Evolutionary conservation across 1,140 invertebrate species (phyloP), one percentile per base, ranked within the genome.

Genomic region (Teleogryllus occipitalis): DNA sequence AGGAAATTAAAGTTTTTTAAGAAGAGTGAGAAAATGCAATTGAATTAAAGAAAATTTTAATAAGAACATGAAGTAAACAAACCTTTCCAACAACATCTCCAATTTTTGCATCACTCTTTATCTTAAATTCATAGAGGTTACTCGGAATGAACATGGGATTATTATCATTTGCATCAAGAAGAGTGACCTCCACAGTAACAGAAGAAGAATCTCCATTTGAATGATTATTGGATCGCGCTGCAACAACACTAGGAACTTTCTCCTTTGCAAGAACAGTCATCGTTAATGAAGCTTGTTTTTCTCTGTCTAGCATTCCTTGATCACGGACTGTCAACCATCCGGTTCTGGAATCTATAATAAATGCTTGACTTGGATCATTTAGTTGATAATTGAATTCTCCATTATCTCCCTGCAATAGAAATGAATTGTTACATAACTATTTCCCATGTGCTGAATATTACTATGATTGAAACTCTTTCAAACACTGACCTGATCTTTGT

Each of bases 291-390:
- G 90, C 86, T 46, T 92, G 89, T 81, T 89, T 89, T 84, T 97
- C 95, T 47, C 95, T 88, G 83, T 97, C 95, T 74, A 96, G 85
- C 54, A 94, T 87, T 7, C 89, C 91, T 85, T 96, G 91, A 83
- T 93, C 93, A 54, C 91, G 89, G 18, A 97, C 95, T 3, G 94
- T 96, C 7, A 97, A 88, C 94, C 95, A 96, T 0, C 95, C 95
- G 8, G 90, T 91, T 79, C 90, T 86, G 0, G 92, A 89, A 81
- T 96, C 94, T 22, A 97, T 92, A 14, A 89, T 89, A 84, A 97
- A 96, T 1, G 94, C 94, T 8, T 92, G 92, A 18, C 88, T 89
- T 0, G 89, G 88, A 82, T 95, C 94, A 14, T 91, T 89, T 0
- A 97, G 85, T 81, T 93, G 90, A 84, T 96, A 96, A 0, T 89